Conservation (phyloP, 2,888 invertebrate species). For the Ectemnius continuus region DNA sequence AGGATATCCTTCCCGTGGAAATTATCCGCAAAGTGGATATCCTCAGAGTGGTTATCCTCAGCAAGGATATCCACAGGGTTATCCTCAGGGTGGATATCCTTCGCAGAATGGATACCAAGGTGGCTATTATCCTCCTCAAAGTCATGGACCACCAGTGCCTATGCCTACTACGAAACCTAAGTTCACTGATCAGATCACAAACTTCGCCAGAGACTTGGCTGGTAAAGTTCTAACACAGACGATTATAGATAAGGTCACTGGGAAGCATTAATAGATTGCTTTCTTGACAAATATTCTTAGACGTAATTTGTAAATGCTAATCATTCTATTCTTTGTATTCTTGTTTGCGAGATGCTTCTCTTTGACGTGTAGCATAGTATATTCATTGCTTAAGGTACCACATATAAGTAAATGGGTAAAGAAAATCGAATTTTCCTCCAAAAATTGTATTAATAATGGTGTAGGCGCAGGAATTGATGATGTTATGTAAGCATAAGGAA, state of each 20-base stretch:
- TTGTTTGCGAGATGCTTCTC: too few relatives aligned
- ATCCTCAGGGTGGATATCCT: slow-evolving; percentile 29
- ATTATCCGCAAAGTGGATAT: slow-evolving; percentile 30
- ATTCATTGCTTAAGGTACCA: too few relatives aligned
- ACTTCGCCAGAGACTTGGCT: slow-evolving; percentile 68
- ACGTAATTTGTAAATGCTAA: too few relatives aligned
- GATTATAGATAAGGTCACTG: slow-evolving; percentile 68
- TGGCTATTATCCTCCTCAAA: slow-evolving; percentile 51
- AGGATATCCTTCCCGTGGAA: slow-evolving; percentile 37
- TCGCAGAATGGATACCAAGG: slow-evolving; percentile 36
- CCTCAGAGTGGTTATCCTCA: slow-evolving; percentile 50
- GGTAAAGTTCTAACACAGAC: slow-evolving; percentile 66
- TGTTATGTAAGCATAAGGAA: too few relatives aligned
- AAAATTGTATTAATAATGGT: too few relatives aligned
- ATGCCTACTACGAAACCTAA: slow-evolving; percentile 67
- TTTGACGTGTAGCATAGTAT: too few relatives aligned
- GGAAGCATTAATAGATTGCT: slow-evolving; percentile 43
- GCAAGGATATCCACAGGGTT: slow-evolving; percentile 45
- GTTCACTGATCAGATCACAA: slow-evolving; percentile 65
- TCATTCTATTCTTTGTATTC: too few relatives aligned
- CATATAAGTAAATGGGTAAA: too few relatives aligned
- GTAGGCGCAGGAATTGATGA: too few relatives aligned
- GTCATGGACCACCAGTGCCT: slow-evolving; percentile 29
- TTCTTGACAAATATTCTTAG: too few relatives aligned
- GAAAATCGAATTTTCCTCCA: too few relatives aligned